Conservation (phyloP, 2,113 vertebrate species). For the Chionodraco myersi region DNA sequence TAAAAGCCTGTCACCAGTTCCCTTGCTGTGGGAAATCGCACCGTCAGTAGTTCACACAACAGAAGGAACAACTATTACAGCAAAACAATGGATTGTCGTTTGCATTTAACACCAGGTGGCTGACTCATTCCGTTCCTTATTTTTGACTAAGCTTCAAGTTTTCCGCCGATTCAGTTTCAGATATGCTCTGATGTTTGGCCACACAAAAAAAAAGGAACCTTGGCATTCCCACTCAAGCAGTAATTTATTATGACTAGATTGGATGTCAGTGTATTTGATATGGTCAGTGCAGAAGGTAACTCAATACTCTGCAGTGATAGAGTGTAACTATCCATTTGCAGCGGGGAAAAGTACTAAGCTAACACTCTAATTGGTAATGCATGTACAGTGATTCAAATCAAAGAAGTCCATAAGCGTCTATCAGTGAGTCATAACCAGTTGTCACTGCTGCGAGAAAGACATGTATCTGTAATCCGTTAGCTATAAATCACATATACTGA, state of each 20-base stretch:
- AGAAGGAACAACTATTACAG: slow-evolving; percentile 60
- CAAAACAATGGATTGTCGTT: slow-evolving; percentile 44
- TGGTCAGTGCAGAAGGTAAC: slow-evolving; percentile 48
- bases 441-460: slow-evolving; percentile 41
- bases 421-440: slow-evolving; percentile 57
- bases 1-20: slow-evolving; percentile 75
- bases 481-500: slow-evolving; percentile 50
- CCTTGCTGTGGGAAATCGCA: slow-evolving; percentile 65
- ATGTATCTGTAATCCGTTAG: slow-evolving; percentile 37
- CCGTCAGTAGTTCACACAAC: slow-evolving; percentile 56
- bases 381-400: slow-evolving; percentile 61
- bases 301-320: slow-evolving; percentile 44
- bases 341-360: slow-evolving; percentile 36
- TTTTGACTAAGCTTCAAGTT: slow-evolving; percentile 60
- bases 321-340: slow-evolving; percentile 61
- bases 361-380: slow-evolving; percentile 61
- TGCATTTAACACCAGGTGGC: slow-evolving; percentile 59
- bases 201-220: slow-evolving; percentile 32
- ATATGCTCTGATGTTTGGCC: slow-evolving; percentile 47
- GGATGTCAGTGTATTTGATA: slow-evolving; percentile 45
- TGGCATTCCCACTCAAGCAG: slow-evolving; percentile 43
- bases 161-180: slow-evolving; percentile 44
- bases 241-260: slow-evolving; percentile 62
- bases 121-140: slow-evolving; percentile 51
- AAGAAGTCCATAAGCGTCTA: slow-evolving; percentile 54